Evolutionary conservation across 2,888 invertebrate genomes (phyloP).

Genomic region (Leptogaster cylindrica): DNA sequence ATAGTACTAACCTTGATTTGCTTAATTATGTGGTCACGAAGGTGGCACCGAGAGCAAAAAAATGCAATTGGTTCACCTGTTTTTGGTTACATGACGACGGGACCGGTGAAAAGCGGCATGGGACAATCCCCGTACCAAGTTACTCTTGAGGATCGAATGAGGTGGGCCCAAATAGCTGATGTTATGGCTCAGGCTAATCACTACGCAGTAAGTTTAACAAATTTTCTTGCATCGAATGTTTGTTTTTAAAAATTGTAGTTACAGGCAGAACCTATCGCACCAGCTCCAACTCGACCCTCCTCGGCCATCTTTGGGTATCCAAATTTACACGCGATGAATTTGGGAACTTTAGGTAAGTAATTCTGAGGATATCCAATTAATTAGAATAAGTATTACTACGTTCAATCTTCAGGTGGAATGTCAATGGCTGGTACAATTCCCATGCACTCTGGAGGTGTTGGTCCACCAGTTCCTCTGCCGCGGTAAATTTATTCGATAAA

Average conservation of each 20-base stretch:
- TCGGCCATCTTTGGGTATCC: slow-evolving; percentile 87
- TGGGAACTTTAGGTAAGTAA: slow-evolving; percentile 54
- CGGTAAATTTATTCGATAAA: slow-evolving; percentile 61
- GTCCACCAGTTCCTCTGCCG: slow-evolving; percentile 78
- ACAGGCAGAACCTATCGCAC: slow-evolving; percentile 74
- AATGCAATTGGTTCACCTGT: slow-evolving; percentile 79
- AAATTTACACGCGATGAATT: slow-evolving; percentile 62
- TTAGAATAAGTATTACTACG: not conserved
- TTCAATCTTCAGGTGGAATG: slow-evolving; percentile 57
- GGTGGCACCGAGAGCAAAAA: slow-evolving; percentile 90
- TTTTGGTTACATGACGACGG: slow-evolving; percentile 83
- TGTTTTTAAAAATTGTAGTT: slow-evolving; percentile 27
- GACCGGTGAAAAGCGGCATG: slow-evolving; percentile 72
- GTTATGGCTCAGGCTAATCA: slow-evolving; percentile 86
- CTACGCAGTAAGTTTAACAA: slow-evolving; percentile 72
- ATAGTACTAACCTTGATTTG: slow-evolving; percentile 86
- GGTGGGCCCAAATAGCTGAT: slow-evolving; percentile 90
- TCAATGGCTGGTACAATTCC: slow-evolving; percentile 64
- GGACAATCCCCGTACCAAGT: slow-evolving; percentile 80
- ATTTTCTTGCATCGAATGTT: too few relatives aligned
- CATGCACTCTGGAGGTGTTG: slow-evolving; percentile 59
- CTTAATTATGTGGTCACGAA: slow-evolving; percentile 89
- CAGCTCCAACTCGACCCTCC: slow-evolving; percentile 72
- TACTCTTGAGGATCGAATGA: slow-evolving; percentile 78
- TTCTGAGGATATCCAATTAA: not conserved